Evolutionary conservation across 1,140 invertebrate genomes (phyloP), one percentile per base, ranked within the genome.

Genomic region (Harpegnathos saltator): DNA sequence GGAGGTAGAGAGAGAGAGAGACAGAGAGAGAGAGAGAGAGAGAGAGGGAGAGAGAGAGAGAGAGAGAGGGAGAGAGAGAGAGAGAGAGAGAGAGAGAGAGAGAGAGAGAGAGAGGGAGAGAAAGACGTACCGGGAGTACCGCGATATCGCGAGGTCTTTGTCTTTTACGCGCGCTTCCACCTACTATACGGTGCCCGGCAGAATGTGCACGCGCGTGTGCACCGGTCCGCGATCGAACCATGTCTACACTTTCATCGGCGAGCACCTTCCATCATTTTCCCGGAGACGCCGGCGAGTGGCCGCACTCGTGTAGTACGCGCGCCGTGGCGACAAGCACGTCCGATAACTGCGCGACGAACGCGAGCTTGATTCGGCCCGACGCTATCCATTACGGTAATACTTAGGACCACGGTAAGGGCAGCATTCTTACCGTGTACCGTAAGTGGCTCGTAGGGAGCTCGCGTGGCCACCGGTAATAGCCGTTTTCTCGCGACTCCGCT

Each of bases 51-150:
- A 72, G 68, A 58, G 50, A 24, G 9, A 33, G 38, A 33, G 1
- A 44, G 38, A 44, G 11, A 44, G 38, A 44, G 38, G 11, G 11
- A 44, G 81, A 85, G 71, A 74, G 89, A 85, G 68, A 83, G 83
- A 65, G 85, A 65, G 52, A 84, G 84, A 87, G 59, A 69, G 33
- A 15, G 22, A 58, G 72, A 84, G 78, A 72, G 68, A 58, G 50
- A 24, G 9, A 33, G 38, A 33, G 1, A 44, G 38, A 44, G 11
- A 44, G 38, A 44, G 38, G 11, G 11, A 44, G 7, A 44, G 38
- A 33, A 33, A 33, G 38, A 44, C 3, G 33, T 56, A 73, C 78
- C 58, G 58, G 38, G 61, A 54, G n/a, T 26, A 66, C 69, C 56
- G 48, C 52, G 52, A 56, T n/a, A n/a, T 68, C 52, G 19, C 50